phyloP scores from a whole-genome alignment of 2,113 vertebrate species.

The Protobothrops flavoviridis region DNA sequence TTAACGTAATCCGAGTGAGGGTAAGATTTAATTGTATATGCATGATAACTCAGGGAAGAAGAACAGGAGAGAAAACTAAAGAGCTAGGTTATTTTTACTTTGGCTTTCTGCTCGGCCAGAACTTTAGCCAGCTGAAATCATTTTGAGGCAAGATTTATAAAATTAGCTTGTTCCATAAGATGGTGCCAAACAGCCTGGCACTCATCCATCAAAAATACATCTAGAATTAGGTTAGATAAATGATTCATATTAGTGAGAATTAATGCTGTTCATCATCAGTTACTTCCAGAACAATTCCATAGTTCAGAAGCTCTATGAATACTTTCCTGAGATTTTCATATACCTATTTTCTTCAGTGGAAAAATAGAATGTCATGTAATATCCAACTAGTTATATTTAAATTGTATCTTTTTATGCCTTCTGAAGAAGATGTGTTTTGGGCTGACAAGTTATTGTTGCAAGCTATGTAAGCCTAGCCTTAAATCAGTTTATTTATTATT shows the following conservation, averaged over 20 bases:
- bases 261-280: not conserved
- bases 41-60: not conserved
- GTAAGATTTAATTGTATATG: conserved; percentile 61
- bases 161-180: not conserved
- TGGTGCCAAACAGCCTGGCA: not conserved
- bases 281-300: not conserved
- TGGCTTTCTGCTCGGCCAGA: not conserved
- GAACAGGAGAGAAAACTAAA: not conserved
- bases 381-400: not conserved
- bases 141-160: not conserved
- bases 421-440: not conserved
- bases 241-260: not conserved
- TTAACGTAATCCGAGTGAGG: conserved; percentile 94
- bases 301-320: not conserved
- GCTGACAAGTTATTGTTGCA: not conserved
- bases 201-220: not conserved
- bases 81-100: not conserved
- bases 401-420: not conserved
- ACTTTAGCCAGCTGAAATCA: not conserved
- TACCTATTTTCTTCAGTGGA: not conserved
- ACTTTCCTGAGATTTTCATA: not conserved
- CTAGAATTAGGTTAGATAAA: not conserved
- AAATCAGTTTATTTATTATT: not conserved
- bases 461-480: not conserved
- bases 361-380: not conserved